Evolutionary conservation across 2,113 vertebrate genomes (phyloP), one percentile per base, ranked within the genome.

Genomic region (Calyptomena viridis): DNA sequence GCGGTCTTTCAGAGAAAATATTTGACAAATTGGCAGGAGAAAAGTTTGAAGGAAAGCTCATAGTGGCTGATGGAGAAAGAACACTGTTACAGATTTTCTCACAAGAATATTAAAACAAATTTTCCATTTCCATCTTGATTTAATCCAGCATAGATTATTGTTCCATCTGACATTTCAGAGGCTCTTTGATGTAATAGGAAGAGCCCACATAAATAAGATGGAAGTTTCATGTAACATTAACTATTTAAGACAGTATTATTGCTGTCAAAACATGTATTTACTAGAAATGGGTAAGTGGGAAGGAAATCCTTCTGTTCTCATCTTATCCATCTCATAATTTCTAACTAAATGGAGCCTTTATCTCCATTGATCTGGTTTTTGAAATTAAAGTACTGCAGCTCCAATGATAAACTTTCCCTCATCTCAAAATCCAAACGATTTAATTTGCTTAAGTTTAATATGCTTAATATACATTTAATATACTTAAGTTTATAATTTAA

Each of bases 371-470:
- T 75, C n/a, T 72, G 28, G 35, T 27, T 82, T 92, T 87, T 64
- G 49, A 66, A 94, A 93, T 89, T 79, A 81, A 89, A 94, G 86
- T 72, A 81, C 73, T 75, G 77, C 55, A 94, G 56, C n/a, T 72
- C 18, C 18, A 56, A 8, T 52, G 86, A 92, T 92, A 96, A 87
- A 66, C 80, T 87, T 49, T 89, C 18, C 30, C 27, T 84, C 40
- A 1, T 60, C 46, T 88, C 78, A 74, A 95, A 97, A 91, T 87
- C 47, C 50, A 78, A 81, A 72, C 30, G 37, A 88, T 86, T 82
- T 85, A 85, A 94, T 88, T 93, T 96, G 6, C 79, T 90, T 92
- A n/a, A n/a, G n/a, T n/a, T n/a, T n/a, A n/a, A n/a, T n/a, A n/a
- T n/a, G n/a, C n/a, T n/a, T n/a, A n/a, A n/a, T n/a, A n/a, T n/a